Base-by-base conservation (phyloP, 2,113 vertebrate species). In the Otolemur garnettii region DNA sequence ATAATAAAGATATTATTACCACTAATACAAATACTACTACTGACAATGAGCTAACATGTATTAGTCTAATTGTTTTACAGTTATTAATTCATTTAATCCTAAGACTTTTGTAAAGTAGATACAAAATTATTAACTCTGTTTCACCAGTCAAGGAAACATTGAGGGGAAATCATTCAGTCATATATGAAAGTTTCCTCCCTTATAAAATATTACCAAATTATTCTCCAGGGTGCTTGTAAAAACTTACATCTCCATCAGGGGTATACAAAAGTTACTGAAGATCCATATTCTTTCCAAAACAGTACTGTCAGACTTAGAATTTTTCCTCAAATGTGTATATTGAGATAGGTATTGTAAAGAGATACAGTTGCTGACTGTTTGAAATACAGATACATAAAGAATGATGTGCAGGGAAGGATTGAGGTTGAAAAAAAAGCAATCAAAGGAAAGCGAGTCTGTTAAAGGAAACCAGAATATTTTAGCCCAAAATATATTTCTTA, bases 21-120 rank as follows among this genome's bases (percentile, higher is more conserved):
- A 18, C 68, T 88, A 89, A 45, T 77, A 10, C 24, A 42, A 74
- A 4, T 53, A 55, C 12, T 74, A 35, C 1, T 84, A 26, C 64
- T 57, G 24, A 77, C 71, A 68, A 80, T 55, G 6, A 91, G 22
- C 18, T 87, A 92, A 89, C 18, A 45, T 95, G 90, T 69, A 82
- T 86, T 68, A 83, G 10, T 89, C 28, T 88, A 57, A 60, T 69
- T 87, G 11, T 87, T 82, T 95, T 74, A 88, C 12, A 50, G 28
- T 86, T 87, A 80, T 28, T 72, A 83, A 83, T 4, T 71, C 55
- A 75, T 77, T 90, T 83, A 94, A 72, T 93, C 59, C 7, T 24
- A 92, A 83, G 7, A 80, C 38, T 62, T 83, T 3, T 74, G 4
- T 60, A 3, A 95, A 62, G 7, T 28, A 81, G 38, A 62, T 38